phyloP scores from a whole-genome alignment of 2,113 vertebrate species.

The Trematomus loennbergii region DNA sequence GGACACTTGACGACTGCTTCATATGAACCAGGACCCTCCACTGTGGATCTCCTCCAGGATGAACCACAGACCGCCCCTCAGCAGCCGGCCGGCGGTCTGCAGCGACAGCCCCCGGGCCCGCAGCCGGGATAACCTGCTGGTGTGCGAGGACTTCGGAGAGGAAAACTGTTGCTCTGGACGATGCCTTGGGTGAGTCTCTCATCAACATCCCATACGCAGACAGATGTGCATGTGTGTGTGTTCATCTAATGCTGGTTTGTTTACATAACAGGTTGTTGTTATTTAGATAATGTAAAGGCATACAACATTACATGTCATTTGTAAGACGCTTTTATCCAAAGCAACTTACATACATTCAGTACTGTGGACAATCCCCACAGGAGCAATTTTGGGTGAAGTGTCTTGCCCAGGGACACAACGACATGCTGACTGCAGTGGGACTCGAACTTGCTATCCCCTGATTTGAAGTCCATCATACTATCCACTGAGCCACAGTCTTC shows the following conservation, averaged over 20 bases:
- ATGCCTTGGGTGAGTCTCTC: conserved; percentile 73
- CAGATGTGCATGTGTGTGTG: neutral
- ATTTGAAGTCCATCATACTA: too few relatives aligned
- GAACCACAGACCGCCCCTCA: conserved; percentile 73
- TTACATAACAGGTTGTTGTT: neutral
- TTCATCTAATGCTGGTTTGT: neutral
- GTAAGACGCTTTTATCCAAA: too few relatives aligned
- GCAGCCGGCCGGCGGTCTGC: conserved; percentile 46
- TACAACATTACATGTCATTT: too few relatives aligned
- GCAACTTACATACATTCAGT: too few relatives aligned
- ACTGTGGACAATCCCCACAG: too few relatives aligned
- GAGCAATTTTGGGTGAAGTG: too few relatives aligned
- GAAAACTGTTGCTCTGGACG: conserved; percentile 76
- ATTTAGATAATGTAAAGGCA: too few relatives aligned
- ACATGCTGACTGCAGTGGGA: too few relatives aligned
- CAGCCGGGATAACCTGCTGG: conserved; percentile 79
- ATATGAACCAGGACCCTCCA: conserved; percentile 27
- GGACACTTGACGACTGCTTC: conserved; percentile 44
- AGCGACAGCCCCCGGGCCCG: conserved; percentile 60
- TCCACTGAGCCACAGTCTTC: too few relatives aligned
- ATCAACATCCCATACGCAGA: neutral
- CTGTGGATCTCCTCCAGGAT: conserved; percentile 63
- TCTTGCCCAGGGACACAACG: too few relatives aligned
- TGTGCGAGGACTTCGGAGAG: conserved; percentile 76
- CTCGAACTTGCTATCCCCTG: too few relatives aligned